These are phyloP conservation scores for Tenebrosternarchus preto DNA, from an alignment of 2,113 vertebrate genomes.

Conservation along the genomic window DNA sequence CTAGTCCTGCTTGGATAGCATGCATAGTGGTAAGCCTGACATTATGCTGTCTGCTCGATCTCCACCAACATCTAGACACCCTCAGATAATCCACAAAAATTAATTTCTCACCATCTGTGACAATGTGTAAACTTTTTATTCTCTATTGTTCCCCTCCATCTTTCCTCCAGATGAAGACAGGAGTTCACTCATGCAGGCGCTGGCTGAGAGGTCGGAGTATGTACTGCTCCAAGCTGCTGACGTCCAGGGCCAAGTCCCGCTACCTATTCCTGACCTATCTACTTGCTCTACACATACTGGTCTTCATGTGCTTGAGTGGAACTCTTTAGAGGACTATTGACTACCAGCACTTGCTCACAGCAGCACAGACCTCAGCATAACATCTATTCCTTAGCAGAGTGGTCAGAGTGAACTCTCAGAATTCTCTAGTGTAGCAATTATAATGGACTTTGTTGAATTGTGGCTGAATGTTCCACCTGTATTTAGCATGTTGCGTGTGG, in stretches of 20 bases:
- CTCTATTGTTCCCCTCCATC: neutral
- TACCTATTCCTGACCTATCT: slow-evolving; percentile 84
- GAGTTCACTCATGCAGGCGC: slow-evolving; percentile 74
- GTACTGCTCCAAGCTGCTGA: slow-evolving; percentile 85
- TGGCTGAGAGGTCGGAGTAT: slow-evolving; percentile 85
- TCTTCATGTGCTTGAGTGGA: slow-evolving; percentile 82
- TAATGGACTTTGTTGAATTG: neutral
- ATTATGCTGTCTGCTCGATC: too few species aligned
- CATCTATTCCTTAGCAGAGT: neutral
- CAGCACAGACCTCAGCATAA: neutral
- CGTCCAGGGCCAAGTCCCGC: slow-evolving; percentile 79
- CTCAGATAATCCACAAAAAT: too few species aligned
- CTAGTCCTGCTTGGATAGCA: neutral
- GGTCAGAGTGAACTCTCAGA: neutral
- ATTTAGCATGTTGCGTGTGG: too few species aligned
- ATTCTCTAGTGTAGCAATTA: neutral
- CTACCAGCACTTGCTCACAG: neutral
- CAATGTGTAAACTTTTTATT: too few species aligned
- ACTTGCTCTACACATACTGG: slow-evolving; percentile 75
- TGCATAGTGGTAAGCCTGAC: neutral
- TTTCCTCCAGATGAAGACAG: slow-evolving; percentile 78
- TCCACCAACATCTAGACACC: too few species aligned
- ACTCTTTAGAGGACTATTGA: slow-evolving; percentile 68
- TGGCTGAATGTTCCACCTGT: too few species aligned
- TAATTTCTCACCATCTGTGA: too few species aligned